Conservation (phyloP, 2,888 invertebrate species). For the Conchocele bisecta region DNA sequence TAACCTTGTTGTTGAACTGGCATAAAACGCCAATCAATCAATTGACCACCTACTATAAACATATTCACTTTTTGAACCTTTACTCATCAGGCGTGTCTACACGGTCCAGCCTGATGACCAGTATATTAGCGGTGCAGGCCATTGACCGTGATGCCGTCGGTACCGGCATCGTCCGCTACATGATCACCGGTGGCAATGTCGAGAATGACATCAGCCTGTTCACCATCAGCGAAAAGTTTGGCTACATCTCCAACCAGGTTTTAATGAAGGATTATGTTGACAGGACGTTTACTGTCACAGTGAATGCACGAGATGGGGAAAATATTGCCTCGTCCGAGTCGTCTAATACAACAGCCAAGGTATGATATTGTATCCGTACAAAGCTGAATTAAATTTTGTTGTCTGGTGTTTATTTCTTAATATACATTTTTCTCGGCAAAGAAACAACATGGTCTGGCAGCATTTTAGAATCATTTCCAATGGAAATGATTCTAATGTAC, state of each 20-base stretch:
- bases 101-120: constrained; percentile 74
- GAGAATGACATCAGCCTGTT: constrained; percentile 44
- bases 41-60: not conserved
- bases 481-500: too few relatives aligned
- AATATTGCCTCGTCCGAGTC: constrained; percentile 25
- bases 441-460: too few relatives aligned
- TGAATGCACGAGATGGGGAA: constrained; percentile 59
- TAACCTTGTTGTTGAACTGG: not conserved
- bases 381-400: too few relatives aligned
- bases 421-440: too few relatives aligned
- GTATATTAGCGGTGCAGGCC: constrained; percentile 71
- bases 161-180: constrained; percentile 48
- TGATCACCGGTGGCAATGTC: constrained; percentile 31
- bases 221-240: constrained; percentile 61
- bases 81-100: constrained; percentile 76
- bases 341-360: constrained; percentile 51
- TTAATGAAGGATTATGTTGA: constrained; percentile 64
- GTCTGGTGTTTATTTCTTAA: too few relatives aligned
- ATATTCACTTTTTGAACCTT: not conserved
- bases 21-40: not conserved
- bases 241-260: constrained; percentile 66
- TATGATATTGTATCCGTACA: too few relatives aligned
- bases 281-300: constrained; percentile 55
- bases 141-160: constrained; percentile 65
- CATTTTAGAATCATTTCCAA: too few relatives aligned